phyloP scores from a whole-genome alignment of 2,888 invertebrate species.

The Hirtodrosophila trivittata region DNA sequence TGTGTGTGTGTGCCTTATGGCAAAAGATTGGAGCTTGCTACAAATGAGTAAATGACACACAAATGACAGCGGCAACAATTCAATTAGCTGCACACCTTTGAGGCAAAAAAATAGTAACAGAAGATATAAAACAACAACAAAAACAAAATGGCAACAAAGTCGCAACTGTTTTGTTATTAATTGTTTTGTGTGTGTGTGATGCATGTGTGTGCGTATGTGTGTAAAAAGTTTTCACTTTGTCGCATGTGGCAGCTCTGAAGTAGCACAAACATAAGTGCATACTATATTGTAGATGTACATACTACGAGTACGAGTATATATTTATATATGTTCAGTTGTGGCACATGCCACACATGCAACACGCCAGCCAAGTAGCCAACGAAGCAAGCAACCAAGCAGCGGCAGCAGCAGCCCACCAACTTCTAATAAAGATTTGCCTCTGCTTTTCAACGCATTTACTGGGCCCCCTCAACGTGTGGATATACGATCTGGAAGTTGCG shows the following conservation, averaged over 20 bases:
- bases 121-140: slow-evolving; percentile 12
- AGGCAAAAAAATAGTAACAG: neutral
- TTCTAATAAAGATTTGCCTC: slow-evolving; percentile 60
- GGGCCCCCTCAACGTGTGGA: slow-evolving; percentile 16
- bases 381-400: slow-evolving; percentile 45
- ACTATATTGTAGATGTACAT: slow-evolving; percentile 4
- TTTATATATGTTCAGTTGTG: slow-evolving; percentile 29
- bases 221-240: slow-evolving; percentile 70
- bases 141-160: slow-evolving; percentile 7
- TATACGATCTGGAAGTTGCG: neutral
- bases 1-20: slow-evolving; percentile 7
- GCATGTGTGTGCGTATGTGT: slow-evolving; percentile 12
- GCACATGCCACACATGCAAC: slow-evolving; percentile 60
- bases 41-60: slow-evolving; percentile 49
- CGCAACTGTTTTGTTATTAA: slow-evolving; percentile 5
- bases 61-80: slow-evolving; percentile 58
- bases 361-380: slow-evolving; percentile 47
- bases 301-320: slow-evolving; percentile 21
- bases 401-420: slow-evolving; percentile 33
- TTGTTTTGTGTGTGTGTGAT: neutral
- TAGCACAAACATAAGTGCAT: slow-evolving; percentile 55
- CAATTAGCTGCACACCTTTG: slow-evolving; percentile 50
- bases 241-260: slow-evolving; percentile 68
- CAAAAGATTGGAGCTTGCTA: slow-evolving; percentile 17
- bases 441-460: slow-evolving; percentile 65